These are phyloP conservation scores for Melipona beecheii DNA, from an alignment of 2,888 invertebrate species.

Conservation along the genomic window DNA sequence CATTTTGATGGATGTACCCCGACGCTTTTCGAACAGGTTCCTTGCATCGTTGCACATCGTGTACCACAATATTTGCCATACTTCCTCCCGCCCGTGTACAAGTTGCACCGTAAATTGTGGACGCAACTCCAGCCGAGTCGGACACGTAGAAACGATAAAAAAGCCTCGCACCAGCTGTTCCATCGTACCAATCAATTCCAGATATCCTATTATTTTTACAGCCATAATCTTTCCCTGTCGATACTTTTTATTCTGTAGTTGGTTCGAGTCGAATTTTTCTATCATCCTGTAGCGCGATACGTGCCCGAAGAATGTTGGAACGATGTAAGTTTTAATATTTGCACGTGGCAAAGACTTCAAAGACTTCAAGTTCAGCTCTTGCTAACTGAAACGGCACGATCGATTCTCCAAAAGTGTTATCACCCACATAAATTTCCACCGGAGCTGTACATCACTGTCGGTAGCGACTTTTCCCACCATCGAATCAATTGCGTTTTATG, in stretches of 20 bases:
- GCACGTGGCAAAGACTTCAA: not conserved
- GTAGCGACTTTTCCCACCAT: not conserved
- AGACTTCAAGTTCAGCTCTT: not conserved
- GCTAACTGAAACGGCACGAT: not conserved
- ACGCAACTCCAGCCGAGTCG: not conserved
- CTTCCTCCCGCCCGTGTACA: conserved; percentile 46
- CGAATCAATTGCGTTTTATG: not conserved
- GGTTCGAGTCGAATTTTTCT: not conserved
- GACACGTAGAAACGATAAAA: not conserved
- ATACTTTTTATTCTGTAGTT: not conserved
- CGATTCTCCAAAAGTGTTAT: conserved; percentile 2
- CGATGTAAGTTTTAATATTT: not conserved
- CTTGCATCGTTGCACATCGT: conserved; percentile 40
- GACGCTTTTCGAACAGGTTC: conserved; percentile 47
- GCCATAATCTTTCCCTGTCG: not conserved
- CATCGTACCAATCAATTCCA: conserved; percentile 10
- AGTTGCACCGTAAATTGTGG: not conserved
- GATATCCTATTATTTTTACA: not conserved
- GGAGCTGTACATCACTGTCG: not conserved
- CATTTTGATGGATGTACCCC: conserved; percentile 61
- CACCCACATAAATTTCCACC: not conserved
- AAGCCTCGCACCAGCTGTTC: conserved; percentile 5
- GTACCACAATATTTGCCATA: conserved; percentile 46
- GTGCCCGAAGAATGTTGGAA: not conserved
- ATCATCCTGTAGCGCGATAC: not conserved